Percentiles rank a stretch among this genome's conserved stretches.
These are phyloP conservation scores for Lutjanus campechanus DNA, from an alignment of 2,797 vertebrate genomes.

Conservation along the genomic window DNA sequence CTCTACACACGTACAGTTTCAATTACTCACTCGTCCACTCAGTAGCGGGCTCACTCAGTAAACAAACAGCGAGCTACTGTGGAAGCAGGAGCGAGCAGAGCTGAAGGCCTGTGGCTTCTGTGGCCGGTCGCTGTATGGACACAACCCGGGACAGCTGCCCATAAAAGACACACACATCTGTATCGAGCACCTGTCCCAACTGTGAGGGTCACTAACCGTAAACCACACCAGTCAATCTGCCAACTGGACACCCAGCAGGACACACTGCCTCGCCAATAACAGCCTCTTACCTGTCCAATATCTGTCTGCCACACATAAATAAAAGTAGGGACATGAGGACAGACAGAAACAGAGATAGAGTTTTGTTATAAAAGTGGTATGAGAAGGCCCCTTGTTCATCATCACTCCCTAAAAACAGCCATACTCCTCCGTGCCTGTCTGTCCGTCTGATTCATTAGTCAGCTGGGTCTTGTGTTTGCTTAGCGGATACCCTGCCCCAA, in stretches of 20 bases:
- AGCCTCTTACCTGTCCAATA: constrained; percentile 21
- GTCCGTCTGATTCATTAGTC: constrained; percentile 73
- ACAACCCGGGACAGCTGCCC: constrained; percentile 74
- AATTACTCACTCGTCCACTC: constrained; percentile 52
- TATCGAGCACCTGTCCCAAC: constrained; percentile 73
- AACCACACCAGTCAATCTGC: constrained; percentile 63
- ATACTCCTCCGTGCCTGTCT: constrained; percentile 62
- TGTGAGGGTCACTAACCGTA: constrained; percentile 56
- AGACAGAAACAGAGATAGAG: constrained; percentile 19
- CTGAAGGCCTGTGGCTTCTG: constrained; percentile 76
- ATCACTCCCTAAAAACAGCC: constrained; percentile 58
- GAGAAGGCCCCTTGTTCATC: constrained; percentile 55
- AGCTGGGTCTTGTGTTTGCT: constrained; percentile 76
- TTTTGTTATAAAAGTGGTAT: constrained; percentile 29
- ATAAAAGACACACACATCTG: constrained; percentile 67
- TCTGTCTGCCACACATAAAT: constrained; percentile 28
- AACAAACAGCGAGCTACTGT: constrained; percentile 74
- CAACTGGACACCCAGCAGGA: constrained; percentile 46
- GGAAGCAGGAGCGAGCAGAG: constrained; percentile 58
- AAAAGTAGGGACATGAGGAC: constrained; percentile 17
- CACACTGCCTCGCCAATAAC: neutral
- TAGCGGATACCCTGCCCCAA: constrained; percentile 72
- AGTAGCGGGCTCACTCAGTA: constrained; percentile 60
- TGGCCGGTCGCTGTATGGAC: constrained; percentile 72
- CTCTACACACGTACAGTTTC: constrained; percentile 28